These are phyloP conservation scores for Rhinopomastus cyanomelas DNA, from an alignment of 2,113 vertebrate genomes.

Conservation along the genomic window DNA sequence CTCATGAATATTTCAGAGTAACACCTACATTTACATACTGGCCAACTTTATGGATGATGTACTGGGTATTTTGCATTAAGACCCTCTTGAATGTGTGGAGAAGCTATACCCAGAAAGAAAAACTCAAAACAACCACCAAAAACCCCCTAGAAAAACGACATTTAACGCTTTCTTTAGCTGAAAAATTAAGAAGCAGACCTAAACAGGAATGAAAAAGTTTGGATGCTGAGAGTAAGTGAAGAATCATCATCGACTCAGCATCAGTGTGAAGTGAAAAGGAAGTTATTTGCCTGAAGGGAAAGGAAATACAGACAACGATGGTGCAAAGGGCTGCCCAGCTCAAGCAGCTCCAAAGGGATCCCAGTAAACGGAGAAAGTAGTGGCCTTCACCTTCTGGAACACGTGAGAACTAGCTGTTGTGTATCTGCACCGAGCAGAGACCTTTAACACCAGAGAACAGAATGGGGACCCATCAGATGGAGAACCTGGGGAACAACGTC, in stretches of 20 bases:
- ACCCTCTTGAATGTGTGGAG: not conserved
- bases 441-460: not conserved
- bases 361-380: not conserved
- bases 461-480: not conserved
- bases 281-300: not conserved
- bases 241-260: not conserved
- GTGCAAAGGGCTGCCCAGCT: not conserved
- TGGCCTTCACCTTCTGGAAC: not conserved
- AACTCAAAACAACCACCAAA: not conserved
- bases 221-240: not conserved
- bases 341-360: not conserved
- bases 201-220: not conserved
- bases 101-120: not conserved
- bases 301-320: not conserved
- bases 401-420: not conserved
- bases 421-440: not conserved
- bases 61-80: not conserved
- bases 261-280: not conserved
- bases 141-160: not conserved
- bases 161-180: not conserved
- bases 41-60: not conserved
- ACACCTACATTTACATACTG: not conserved
- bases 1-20: constrained; percentile 38
- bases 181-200: not conserved
- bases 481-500: not conserved